These are phyloP conservation scores for Orussus abietinus DNA, from an alignment of 1,140 invertebrate species.

Conservation along the genomic window DNA sequence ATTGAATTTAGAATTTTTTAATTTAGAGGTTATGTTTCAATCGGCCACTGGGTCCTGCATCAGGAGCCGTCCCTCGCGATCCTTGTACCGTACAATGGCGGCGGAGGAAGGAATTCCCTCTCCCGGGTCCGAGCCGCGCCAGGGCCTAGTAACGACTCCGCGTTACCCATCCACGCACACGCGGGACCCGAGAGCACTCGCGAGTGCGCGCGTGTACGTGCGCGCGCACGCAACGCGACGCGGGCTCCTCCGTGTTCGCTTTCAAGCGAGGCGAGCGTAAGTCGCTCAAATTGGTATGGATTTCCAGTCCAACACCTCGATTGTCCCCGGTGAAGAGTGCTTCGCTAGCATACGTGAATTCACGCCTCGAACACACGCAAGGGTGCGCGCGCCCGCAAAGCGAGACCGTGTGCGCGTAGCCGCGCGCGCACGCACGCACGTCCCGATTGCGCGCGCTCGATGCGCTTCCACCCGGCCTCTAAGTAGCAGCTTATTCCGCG, in stretches of 20 bases:
- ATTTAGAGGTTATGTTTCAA: too few relatives aligned
- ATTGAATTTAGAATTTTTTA: too few relatives aligned
- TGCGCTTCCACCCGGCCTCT: slow-evolving; percentile 36
- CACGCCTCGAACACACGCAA: slow-evolving; percentile 38
- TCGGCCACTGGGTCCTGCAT: too few relatives aligned
- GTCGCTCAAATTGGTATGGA: slow-evolving; percentile 53
- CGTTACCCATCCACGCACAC: too few relatives aligned
- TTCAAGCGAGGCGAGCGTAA: slow-evolving; percentile 41
- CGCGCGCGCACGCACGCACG: background rate
- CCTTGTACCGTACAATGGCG: background rate
- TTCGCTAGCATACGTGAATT: slow-evolving; percentile 45
- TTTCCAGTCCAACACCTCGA: slow-evolving; percentile 56
- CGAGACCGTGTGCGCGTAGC: too few relatives aligned
- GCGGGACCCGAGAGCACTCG: background rate
- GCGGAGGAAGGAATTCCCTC: background rate
- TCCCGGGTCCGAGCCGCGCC: too few relatives aligned
- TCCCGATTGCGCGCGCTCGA: slow-evolving; percentile 39
- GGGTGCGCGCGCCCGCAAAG: slow-evolving; percentile 3
- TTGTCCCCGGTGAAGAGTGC: slow-evolving; percentile 49
- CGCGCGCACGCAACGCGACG: background rate
- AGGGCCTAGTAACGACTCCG: too few relatives aligned
- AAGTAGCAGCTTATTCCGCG: slow-evolving; percentile 44
- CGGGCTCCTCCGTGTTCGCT: too few relatives aligned
- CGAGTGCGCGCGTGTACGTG: background rate
- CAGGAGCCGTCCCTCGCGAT: too few relatives aligned